Base-by-base conservation (phyloP, 2,113 vertebrate species). In the Rhinolophus ferrumequinum region DNA sequence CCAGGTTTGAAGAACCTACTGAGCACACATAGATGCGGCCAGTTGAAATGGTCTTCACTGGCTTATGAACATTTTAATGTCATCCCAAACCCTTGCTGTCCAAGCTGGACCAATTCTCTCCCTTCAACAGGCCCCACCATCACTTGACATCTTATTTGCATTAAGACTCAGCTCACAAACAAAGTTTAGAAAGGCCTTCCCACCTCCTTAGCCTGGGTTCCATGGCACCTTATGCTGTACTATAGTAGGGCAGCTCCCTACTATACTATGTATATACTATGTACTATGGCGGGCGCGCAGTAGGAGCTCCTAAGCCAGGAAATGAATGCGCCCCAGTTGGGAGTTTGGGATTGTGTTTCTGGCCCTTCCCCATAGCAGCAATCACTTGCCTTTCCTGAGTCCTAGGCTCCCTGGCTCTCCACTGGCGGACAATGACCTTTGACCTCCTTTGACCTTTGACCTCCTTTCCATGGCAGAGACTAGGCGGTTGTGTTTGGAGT, bases 271-370 rank as follows among this genome's bases (percentile, higher is more conserved):
- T n/a, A n/a, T n/a, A n/a, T n/a, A n/a, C n/a, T n/a, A n/a, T n/a
- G n/a, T n/a, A n/a, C n/a, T n/a, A 18, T 35, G 60, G 26, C 52
- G 44, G 28, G 58, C 19, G 2, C 12, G 2, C 47, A 38, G 14
- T 12, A 47, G 82, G 64, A 47, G 24, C 44, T 22, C 3, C 67
- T 30, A 7, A 81, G 38, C 30, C 52, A 50, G 82, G 41, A 26
- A 14, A 73, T 50, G 58, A 72, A 8, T 41, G 66, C 21, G 47
- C 58, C 50, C 38, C 9, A 15, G 12, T 9, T 30, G 5, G 35
- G 62, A 44, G 66, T 44, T 38, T 75, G 12, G 26, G 30, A 6
- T 92, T 93, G 62, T 80, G 26, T 69, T 81, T 95, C 66, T 81
- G 54, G 18, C 33, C 41, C 19, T 83, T 72, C 38, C 6, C 75